These are phyloP conservation scores for Lanius collurio DNA, from an alignment of 2,113 vertebrate genomes.

Conservation along the genomic window DNA sequence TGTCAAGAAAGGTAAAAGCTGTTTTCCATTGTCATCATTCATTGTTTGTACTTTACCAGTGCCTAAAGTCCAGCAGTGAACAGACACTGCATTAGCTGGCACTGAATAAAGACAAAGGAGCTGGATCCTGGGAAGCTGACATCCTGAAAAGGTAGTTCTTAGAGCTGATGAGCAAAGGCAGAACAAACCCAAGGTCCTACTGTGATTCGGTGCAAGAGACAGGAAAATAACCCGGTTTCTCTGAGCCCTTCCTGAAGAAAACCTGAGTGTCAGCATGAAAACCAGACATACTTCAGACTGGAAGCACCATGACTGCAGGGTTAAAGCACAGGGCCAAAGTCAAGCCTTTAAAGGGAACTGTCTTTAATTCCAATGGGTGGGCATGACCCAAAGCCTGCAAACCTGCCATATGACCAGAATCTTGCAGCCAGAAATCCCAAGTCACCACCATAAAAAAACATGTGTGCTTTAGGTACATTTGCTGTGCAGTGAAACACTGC, in stretches of 20 bases:
- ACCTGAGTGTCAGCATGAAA: neutral
- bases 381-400: neutral
- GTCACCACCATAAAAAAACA: rapidly evolving
- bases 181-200: neutral
- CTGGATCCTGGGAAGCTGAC: neutral
- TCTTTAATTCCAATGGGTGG: neutral
- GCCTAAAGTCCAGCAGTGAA: neutral
- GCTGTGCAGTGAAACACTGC: neutral
- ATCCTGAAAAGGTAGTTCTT: neutral
- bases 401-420: neutral
- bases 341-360: neutral
- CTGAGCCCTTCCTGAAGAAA: neutral
- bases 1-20: neutral
- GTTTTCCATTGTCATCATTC: neutral
- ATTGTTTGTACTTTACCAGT: neutral
- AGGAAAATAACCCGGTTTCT: neutral
- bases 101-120: neutral
- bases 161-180: neutral
- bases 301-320: neutral
- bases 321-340: neutral
- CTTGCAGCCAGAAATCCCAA: neutral
- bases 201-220: neutral
- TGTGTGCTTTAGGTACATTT: neutral
- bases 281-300: neutral
- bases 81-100: neutral